Conservation (phyloP, 2,888 invertebrate genomes). For the Sphinx pinastri region DNA sequence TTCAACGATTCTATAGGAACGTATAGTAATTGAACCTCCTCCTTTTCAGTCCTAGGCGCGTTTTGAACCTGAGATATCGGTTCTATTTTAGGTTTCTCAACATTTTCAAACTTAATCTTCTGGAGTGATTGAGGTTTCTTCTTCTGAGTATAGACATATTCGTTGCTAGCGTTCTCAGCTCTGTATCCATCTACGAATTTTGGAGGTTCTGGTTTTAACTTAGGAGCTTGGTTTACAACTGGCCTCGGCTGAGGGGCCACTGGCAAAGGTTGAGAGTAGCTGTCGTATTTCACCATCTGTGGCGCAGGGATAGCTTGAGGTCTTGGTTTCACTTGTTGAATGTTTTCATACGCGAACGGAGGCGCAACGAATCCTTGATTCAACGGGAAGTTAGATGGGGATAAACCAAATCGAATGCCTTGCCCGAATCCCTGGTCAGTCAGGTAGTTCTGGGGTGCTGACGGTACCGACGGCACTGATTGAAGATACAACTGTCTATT, state of each 20-base stretch:
- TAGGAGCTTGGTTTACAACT: slow-evolving; percentile 53
- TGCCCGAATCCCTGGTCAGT: slow-evolving; percentile 76
- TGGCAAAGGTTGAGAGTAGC: slow-evolving; percentile 46
- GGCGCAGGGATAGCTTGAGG: slow-evolving; percentile 49
- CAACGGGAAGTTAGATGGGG: slow-evolving; percentile 70
- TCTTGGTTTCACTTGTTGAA: slow-evolving; percentile 57
- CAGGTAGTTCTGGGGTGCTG: slow-evolving; percentile 75
- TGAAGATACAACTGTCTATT: slow-evolving; percentile 74
- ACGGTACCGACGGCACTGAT: slow-evolving; percentile 68
- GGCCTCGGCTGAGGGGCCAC: slow-evolving; percentile 57
- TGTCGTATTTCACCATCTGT: slow-evolving; percentile 61
- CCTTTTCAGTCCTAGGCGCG: slow-evolving; percentile 73
- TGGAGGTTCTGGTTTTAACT: slow-evolving; percentile 57
- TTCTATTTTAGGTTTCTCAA: slow-evolving; percentile 60
- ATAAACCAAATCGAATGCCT: slow-evolving; percentile 69
- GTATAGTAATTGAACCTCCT: slow-evolving; percentile 91
- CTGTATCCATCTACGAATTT: slow-evolving; percentile 76
- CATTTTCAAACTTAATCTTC: slow-evolving; percentile 69
- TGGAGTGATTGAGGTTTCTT: slow-evolving; percentile 69
- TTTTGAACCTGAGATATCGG: slow-evolving; percentile 45
- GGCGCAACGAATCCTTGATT: slow-evolving; percentile 72
- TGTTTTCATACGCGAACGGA: slow-evolving; percentile 63
- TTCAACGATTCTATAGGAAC: slow-evolving; percentile 91
- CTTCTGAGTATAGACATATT: slow-evolving; percentile 47
- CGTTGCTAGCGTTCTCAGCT: slow-evolving; percentile 61